Conservation (phyloP, 2,113 vertebrate species). For the Hemibagrus wyckioides region DNA sequence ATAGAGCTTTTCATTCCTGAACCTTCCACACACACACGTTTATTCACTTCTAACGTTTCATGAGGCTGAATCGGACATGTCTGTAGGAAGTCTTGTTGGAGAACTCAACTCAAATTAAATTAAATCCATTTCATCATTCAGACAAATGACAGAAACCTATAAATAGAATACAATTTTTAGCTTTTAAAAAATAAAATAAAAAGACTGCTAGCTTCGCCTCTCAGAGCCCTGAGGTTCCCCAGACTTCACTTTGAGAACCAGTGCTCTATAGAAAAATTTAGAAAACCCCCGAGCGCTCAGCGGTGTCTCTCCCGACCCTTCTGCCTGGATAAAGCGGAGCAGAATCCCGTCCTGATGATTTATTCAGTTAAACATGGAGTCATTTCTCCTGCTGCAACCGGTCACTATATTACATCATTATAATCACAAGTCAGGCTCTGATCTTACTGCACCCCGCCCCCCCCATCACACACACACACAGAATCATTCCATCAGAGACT, state of each 20-base stretch:
- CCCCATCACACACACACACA: not conserved
- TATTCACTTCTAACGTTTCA: not conserved
- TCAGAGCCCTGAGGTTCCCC: not conserved
- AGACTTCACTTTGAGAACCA: not conserved
- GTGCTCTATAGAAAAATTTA: not conserved
- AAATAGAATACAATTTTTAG: not conserved
- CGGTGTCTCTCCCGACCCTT: not conserved
- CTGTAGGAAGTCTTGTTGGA: not conserved
- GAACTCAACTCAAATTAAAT: not conserved
- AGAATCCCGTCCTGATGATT: not conserved
- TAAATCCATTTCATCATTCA: not conserved
- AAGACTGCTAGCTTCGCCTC: not conserved
- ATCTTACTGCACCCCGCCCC: not conserved
- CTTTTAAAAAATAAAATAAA: not conserved
- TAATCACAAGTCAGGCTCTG: not conserved
- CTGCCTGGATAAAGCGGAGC: not conserved
- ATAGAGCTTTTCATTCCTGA: not conserved
- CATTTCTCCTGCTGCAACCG: not conserved
- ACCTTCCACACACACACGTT: not conserved
- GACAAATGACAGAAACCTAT: not conserved
- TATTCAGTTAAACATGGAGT: not conserved
- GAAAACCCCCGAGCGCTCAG: not conserved
- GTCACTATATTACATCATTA: not conserved
- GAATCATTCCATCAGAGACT: not conserved
- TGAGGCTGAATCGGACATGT: not conserved